Conservation (phyloP, 2,888 invertebrate species). For the Barypeithes pellucidus region DNA sequence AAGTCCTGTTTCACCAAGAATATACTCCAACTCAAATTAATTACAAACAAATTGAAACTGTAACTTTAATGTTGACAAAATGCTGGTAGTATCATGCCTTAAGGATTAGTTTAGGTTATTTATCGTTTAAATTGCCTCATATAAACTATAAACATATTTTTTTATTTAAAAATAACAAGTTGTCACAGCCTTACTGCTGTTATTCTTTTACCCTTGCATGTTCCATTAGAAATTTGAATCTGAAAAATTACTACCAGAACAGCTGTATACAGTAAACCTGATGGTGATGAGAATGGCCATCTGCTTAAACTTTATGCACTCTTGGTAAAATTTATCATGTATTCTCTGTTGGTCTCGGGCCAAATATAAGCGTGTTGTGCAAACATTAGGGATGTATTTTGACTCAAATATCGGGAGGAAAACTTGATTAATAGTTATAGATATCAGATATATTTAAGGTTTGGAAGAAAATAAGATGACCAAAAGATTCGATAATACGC, state of each 20-base stretch:
- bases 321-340: constrained; percentile 46
- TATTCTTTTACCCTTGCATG: background rate
- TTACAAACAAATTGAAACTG: too few relatives aligned
- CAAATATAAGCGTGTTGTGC: constrained; percentile 41
- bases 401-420: constrained; percentile 22
- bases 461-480: background rate
- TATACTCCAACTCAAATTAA: too few relatives aligned
- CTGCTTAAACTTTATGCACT: constrained; percentile 38
- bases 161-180: background rate
- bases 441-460: background rate
- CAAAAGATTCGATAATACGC: too few relatives aligned
- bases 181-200: background rate
- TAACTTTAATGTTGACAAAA: too few relatives aligned
- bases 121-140: too few relatives aligned
- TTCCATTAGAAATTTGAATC: constrained; percentile 29
- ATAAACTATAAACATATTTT: too few relatives aligned
- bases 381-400: constrained; percentile 41
- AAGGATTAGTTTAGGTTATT: too few relatives aligned
- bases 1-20: too few relatives aligned
- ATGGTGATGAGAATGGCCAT: constrained; percentile 43
- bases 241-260: constrained; percentile 34
- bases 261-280: constrained; percentile 39
- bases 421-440: constrained; percentile 30
- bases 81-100: too few relatives aligned
- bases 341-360: constrained; percentile 20